Evolutionary conservation across 2,888 invertebrate species (phyloP).

Genomic region (Caenorhabditis japonica): DNA sequence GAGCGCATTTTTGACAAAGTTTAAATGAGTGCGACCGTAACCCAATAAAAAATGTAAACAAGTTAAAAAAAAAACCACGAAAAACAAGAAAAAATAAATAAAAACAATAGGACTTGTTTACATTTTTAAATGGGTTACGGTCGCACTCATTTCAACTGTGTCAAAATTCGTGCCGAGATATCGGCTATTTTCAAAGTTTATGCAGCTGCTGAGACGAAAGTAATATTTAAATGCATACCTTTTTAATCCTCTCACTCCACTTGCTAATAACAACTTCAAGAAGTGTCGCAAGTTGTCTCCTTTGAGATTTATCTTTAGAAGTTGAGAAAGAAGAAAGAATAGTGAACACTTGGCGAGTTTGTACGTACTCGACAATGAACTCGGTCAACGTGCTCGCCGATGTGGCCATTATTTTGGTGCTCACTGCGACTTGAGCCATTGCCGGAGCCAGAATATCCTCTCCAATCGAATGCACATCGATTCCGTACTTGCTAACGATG

Average conservation of each 20-base stretch:
- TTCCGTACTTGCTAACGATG: slow-evolving; percentile 42
- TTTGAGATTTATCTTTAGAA: slow-evolving; percentile 47
- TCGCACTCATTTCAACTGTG: no score
- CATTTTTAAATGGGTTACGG: no score
- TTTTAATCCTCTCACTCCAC: slow-evolving; percentile 41
- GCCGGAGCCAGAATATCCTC: slow-evolving; percentile 40
- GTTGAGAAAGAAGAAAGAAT: slow-evolving; percentile 37
- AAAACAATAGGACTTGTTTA: no score
- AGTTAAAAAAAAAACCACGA: no score
- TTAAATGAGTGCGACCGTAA: no score
- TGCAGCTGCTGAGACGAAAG: no score
- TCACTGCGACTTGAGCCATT: slow-evolving; percentile 45
- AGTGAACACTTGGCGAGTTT: slow-evolving; percentile 51
- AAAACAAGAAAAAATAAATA: no score
- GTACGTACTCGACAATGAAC: slow-evolving; percentile 45
- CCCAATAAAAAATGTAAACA: no score
- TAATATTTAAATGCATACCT: slow-evolving; percentile 3
- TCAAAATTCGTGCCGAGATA: no score
- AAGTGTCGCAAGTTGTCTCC: slow-evolving; percentile 28
- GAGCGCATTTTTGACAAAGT: no score
- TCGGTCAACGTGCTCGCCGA: slow-evolving; percentile 41
- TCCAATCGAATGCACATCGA: slow-evolving; percentile 40
- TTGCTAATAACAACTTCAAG: slow-evolving; percentile 29
- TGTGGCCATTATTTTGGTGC: slow-evolving; percentile 50
- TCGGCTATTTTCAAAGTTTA: no score